phyloP scores from a whole-genome alignment of 2,888 invertebrate species.

The Ariolimax columbianus region DNA sequence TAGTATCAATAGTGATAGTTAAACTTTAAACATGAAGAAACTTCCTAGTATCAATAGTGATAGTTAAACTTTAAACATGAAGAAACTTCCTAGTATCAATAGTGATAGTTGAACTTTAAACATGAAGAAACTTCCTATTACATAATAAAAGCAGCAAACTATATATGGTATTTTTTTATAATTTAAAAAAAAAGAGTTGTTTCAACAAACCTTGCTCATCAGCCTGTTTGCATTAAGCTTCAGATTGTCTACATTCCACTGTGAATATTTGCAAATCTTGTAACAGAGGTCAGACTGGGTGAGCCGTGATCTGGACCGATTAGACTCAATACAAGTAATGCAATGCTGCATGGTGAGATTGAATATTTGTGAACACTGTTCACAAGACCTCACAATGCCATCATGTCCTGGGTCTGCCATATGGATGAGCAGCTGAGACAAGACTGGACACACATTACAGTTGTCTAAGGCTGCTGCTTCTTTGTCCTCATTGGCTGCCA shows the following conservation, averaged over 20 bases:
- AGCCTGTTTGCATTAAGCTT: neutral
- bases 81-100: too few species aligned
- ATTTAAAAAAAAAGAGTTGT: too few species aligned
- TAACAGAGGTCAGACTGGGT: conserved; percentile 45
- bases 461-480: neutral
- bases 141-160: too few species aligned
- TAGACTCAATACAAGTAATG: conserved; percentile 12
- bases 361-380: conserved; percentile 40
- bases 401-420: neutral
- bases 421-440: conserved; percentile 36
- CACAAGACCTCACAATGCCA: neutral
- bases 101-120: too few species aligned
- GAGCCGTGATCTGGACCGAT: conserved; percentile 2
- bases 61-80: too few species aligned
- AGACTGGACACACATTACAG: conserved; percentile 25
- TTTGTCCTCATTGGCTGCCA: neutral
- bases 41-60: too few species aligned
- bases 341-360: conserved; percentile 39
- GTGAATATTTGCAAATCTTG: conserved; percentile 43
- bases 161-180: neutral
- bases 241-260: conserved; percentile 21
- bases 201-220: conserved; percentile 31
- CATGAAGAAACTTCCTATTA: too few species aligned
- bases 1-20: too few species aligned
- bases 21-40: too few species aligned